phyloP scores from a whole-genome alignment of 2,113 vertebrate species.

The Coturnix japonica region DNA sequence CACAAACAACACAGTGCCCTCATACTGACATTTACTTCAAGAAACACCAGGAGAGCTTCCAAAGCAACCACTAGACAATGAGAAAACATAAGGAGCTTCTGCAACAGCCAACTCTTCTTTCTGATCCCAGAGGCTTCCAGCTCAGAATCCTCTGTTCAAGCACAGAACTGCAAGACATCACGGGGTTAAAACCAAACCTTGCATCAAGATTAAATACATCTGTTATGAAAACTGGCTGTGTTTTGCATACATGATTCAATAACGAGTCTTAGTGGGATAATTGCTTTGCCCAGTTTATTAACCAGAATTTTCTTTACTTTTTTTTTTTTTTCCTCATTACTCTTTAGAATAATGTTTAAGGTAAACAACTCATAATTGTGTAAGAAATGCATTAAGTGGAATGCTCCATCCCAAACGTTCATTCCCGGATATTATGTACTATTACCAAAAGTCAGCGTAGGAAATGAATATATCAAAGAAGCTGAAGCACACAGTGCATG shows the following conservation, averaged over 20 bases:
- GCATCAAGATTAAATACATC: slow-evolving; percentile 49
- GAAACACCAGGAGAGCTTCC: slow-evolving; percentile 15
- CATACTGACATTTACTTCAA: background rate
- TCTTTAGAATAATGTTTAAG: slow-evolving; percentile 11
- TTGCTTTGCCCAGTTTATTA: slow-evolving; percentile 52
- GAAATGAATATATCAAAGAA: background rate
- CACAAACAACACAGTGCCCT: slow-evolving; percentile 1
- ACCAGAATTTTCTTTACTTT: slow-evolving; percentile 21
- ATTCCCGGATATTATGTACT: background rate
- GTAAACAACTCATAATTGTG: slow-evolving; percentile 31
- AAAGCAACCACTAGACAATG: background rate
- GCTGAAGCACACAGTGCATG: background rate
- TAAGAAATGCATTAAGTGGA: background rate
- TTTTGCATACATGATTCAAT: slow-evolving; percentile 61
- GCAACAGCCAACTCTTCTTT: background rate
- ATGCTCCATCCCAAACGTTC: background rate
- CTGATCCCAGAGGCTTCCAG: slow-evolving; percentile 8
- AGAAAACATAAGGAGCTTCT: slow-evolving; percentile 28
- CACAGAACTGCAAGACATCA: background rate
- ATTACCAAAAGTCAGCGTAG: background rate
- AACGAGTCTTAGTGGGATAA: slow-evolving; percentile 36
- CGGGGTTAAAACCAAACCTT: slow-evolving; percentile 40
- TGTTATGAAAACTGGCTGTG: slow-evolving; percentile 39
- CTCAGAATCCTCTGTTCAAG: background rate
- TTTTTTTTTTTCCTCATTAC: background rate